These are phyloP conservation scores for Salmo trutta DNA, from an alignment of 2,797 vertebrate species.

Conservation along the genomic window DNA sequence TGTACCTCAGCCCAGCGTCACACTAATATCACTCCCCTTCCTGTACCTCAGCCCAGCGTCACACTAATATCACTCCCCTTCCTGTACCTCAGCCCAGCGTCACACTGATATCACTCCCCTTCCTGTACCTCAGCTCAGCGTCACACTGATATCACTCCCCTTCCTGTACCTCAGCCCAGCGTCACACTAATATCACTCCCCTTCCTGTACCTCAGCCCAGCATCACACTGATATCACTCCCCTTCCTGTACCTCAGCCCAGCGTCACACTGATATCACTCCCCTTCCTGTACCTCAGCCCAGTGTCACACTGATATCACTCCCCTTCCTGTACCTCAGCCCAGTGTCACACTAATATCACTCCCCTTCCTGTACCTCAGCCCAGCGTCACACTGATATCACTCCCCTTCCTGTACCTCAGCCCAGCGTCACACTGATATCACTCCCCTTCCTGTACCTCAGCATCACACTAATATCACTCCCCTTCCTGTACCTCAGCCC, in stretches of 20 bases:
- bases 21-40: constrained; percentile 21
- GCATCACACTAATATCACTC: background rate
- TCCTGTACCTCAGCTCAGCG: constrained; percentile 30
- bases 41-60: constrained; percentile 34
- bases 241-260: constrained; percentile 14
- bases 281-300: too few species aligned
- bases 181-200: background rate
- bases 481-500: constrained; percentile 14
- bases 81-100: constrained; percentile 34
- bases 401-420: constrained; percentile 13
- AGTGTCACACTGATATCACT: too few species aligned
- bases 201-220: constrained; percentile 29
- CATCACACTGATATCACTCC: too few species aligned
- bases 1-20: constrained; percentile 22
- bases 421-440: background rate
- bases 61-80: constrained; percentile 21
- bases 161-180: constrained; percentile 12
- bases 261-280: background rate
- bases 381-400: too few species aligned
- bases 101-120: constrained; percentile 17
- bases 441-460: too few species aligned
- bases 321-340: constrained; percentile 14
- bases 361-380: too few species aligned
- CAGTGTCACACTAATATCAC: background rate
- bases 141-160: background rate